These are phyloP conservation scores for Cryptus armator DNA, from an alignment of 2,888 invertebrate species.

Conservation along the genomic window DNA sequence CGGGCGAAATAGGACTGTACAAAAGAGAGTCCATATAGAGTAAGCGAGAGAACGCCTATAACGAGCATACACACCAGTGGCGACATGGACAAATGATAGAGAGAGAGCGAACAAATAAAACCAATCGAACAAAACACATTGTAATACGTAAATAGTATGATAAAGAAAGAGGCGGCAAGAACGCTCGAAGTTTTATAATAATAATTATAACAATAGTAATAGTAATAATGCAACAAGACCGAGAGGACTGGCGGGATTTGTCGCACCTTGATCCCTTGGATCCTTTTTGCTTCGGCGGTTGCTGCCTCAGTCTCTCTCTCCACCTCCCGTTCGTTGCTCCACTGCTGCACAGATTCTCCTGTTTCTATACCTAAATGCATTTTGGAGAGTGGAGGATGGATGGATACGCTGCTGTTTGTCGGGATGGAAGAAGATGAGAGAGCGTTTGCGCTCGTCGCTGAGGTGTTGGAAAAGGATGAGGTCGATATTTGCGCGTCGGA, in stretches of 20 bases:
- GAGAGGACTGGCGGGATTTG: slow-evolving; percentile 77
- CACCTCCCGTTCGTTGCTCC: slow-evolving; percentile 76
- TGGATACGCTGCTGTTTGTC: slow-evolving; percentile 31
- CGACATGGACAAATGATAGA: slow-evolving; percentile 71
- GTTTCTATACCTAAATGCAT: slow-evolving; percentile 82
- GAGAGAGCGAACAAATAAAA: slow-evolving; percentile 69
- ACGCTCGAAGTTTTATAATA: slow-evolving; percentile 54
- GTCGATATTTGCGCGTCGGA: slow-evolving; percentile 44
- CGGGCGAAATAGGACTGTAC: slow-evolving; percentile 41
- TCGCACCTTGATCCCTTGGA: slow-evolving; percentile 83
- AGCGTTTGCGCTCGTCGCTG: slow-evolving; percentile 9
- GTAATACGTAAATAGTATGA: slow-evolving; percentile 67
- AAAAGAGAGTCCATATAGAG: slow-evolving; percentile 48
- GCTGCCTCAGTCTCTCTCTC: slow-evolving; percentile 77
- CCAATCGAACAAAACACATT: slow-evolving; percentile 72
- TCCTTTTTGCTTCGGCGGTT: slow-evolving; percentile 78
- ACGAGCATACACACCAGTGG: slow-evolving; percentile 67
- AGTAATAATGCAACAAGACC: slow-evolving; percentile 76
- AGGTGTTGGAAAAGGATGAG: slow-evolving; percentile 30
- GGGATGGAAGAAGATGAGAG: slow-evolving; percentile 44
- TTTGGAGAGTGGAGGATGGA: slow-evolving; percentile 63
- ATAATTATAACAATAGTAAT: slow-evolving; percentile 47
- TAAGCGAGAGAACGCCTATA: slow-evolving; percentile 63
- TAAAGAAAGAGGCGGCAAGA: slow-evolving; percentile 66
- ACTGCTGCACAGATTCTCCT: slow-evolving; percentile 76